phyloP scores from a whole-genome alignment of 2,888 invertebrate genomes.

The Pseudeuparius sepicola region DNA sequence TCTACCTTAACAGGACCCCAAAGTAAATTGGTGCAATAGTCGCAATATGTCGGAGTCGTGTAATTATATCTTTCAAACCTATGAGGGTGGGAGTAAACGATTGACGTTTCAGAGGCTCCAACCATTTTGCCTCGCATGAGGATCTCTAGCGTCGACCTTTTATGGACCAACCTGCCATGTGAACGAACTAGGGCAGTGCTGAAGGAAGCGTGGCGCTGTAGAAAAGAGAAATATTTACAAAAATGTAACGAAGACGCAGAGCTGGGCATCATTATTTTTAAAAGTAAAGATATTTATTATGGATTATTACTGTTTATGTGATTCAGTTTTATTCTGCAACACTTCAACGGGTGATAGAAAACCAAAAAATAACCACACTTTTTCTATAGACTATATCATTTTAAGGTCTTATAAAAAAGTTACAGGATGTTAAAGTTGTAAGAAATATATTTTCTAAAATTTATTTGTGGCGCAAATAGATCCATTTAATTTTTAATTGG shows the following conservation, averaged over 20 bases:
- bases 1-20: conserved; percentile 83
- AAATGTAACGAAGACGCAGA: background rate
- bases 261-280: too few species aligned
- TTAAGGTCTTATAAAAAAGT: too few species aligned
- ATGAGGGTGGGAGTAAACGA: conserved; percentile 62
- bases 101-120: conserved; percentile 44
- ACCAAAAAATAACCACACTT: too few species aligned
- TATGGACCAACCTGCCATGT: conserved; percentile 76
- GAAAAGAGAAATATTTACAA: conserved; percentile 16
- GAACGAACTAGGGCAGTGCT: conserved; percentile 78
- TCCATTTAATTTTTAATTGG: too few species aligned
- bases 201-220: conserved; percentile 72
- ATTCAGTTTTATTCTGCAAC: too few species aligned
- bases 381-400: too few species aligned
- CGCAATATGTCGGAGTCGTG: conserved; percentile 80
- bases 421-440: too few species aligned
- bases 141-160: conserved; percentile 82
- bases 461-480: too few species aligned
- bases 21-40: conserved; percentile 78
- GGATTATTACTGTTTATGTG: too few species aligned
- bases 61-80: conserved; percentile 81
- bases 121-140: conserved; percentile 64
- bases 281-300: background rate
- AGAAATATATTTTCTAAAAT: too few species aligned
- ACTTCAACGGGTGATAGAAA: too few species aligned